Conservation (phyloP, 2,113 vertebrate species). For the Oxygymnocypris stewartii region DNA sequence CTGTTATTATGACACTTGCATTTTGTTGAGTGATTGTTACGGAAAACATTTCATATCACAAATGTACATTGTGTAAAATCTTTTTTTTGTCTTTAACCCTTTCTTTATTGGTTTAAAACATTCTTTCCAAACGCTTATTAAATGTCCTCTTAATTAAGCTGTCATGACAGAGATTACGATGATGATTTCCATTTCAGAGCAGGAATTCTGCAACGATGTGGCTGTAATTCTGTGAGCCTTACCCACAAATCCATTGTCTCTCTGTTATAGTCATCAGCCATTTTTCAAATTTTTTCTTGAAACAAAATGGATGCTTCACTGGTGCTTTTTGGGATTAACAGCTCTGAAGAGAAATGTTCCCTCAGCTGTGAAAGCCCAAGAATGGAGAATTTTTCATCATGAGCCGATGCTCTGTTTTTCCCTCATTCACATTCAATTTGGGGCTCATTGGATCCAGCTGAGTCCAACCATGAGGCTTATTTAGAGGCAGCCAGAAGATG, state of each 20-base stretch:
- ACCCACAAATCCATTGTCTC: conserved; percentile 30
- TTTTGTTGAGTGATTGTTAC: background rate
- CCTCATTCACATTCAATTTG: conserved; percentile 42
- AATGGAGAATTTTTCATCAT: conserved; percentile 43
- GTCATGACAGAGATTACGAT: background rate
- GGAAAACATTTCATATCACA: background rate
- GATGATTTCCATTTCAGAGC: conserved; percentile 32
- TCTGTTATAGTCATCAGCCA: conserved; percentile 25
- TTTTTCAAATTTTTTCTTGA: conserved; percentile 44
- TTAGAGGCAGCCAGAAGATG: conserved; percentile 45
- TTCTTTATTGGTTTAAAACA: background rate
- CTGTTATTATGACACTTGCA: background rate
- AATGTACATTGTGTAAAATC: background rate
- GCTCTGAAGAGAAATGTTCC: conserved; percentile 49
- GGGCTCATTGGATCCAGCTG: conserved; percentile 57
- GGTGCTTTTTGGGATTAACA: conserved; percentile 43
- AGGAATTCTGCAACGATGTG: conserved; percentile 13
- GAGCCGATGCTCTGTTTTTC: conserved; percentile 30
- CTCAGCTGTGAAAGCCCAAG: conserved; percentile 20
- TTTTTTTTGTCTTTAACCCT: background rate
- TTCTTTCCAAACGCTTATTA: conserved; percentile 19
- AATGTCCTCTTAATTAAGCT: conserved; percentile 26
- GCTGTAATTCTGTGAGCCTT: conserved; percentile 15
- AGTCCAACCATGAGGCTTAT: conserved; percentile 44
- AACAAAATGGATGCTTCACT: conserved; percentile 52